A percentile compares a stretch with the other conserved stretches of the same genome.
Evolutionary conservation across 2,113 vertebrate species (phyloP).

Genomic region (Oreochromis spilurus): DNA sequence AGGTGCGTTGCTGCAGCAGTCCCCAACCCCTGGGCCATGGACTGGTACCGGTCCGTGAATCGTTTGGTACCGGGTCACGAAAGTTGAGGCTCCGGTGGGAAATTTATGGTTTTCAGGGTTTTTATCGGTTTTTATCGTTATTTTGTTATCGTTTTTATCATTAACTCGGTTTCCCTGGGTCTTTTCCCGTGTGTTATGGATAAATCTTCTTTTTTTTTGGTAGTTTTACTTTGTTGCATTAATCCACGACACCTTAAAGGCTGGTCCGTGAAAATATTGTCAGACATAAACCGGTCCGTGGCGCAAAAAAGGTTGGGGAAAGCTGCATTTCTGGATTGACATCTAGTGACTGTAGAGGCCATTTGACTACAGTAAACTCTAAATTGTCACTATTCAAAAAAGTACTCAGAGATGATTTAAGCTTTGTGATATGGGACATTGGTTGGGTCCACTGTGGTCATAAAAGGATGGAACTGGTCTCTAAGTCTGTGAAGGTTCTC

Average conservation of each 20-base stretch:
- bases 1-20: neutral
- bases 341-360: neutral
- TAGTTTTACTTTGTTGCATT: neutral
- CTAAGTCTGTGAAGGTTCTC: too few species aligned
- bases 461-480: neutral
- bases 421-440: neutral
- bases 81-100: neutral
- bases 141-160: neutral
- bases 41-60: neutral
- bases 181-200: neutral
- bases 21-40: neutral
- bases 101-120: neutral
- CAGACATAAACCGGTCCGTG: rapidly evolving
- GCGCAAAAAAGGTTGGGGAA: neutral
- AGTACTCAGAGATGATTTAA: neutral
- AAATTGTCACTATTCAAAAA: neutral
- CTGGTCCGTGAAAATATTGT: neutral
- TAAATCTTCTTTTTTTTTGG: neutral
- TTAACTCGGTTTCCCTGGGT: rapidly evolving
- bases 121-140: neutral
- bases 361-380: neutral
- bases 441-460: neutral
- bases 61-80: neutral
- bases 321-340: neutral
- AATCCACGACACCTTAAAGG: neutral